Evolutionary conservation across 2,113 vertebrate genomes (phyloP).

Genomic region (Notechis scutatus): DNA sequence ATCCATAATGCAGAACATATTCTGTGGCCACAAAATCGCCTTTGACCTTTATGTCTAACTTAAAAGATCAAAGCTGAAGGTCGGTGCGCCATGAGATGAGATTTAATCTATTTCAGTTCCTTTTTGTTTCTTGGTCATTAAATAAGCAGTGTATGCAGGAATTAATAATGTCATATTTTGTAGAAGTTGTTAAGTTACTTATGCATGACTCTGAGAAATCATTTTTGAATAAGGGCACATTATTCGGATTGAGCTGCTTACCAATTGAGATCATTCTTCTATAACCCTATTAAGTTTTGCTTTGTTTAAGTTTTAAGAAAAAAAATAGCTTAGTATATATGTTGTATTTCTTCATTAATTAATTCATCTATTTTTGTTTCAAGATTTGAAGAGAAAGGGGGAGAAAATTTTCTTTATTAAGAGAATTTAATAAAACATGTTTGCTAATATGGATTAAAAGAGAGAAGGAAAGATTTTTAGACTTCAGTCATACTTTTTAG

Average conservation of each 20-base stretch:
- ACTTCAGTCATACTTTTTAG: neutral
- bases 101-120: neutral
- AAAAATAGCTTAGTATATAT: neutral
- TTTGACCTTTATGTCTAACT: constrained; percentile 13
- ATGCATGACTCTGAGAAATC: neutral
- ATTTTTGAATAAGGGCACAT: neutral
- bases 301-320: neutral
- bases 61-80: constrained; percentile 20
- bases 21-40: constrained; percentile 2
- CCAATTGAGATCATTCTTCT: neutral
- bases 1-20: constrained; percentile 3
- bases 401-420: neutral
- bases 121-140: constrained; percentile 5
- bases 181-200: neutral
- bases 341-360: neutral
- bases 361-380: neutral
- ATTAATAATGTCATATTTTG: neutral
- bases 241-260: neutral
- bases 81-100: neutral
- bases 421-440: neutral
- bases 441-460: neutral
- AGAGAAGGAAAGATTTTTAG: neutral
- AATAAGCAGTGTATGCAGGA: constrained; percentile 1
- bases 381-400: neutral
- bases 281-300: neutral